Evolutionary conservation across 2,113 vertebrate genomes (phyloP), one percentile per base, ranked within the genome.

Genomic region (Gambusia holbrooki): DNA sequence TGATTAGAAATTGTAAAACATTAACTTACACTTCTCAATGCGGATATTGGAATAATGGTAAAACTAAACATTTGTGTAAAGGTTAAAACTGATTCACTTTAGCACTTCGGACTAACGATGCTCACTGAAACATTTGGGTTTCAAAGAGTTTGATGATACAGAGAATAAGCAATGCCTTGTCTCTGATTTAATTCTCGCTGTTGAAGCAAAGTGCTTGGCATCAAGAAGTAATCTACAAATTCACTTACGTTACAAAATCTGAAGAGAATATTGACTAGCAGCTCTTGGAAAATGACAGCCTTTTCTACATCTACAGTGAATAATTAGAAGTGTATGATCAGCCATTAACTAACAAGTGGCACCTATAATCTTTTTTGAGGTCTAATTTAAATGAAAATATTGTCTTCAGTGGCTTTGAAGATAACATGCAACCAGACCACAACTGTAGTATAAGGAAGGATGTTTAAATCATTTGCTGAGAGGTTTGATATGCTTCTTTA

Each of bases 71-170:
- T 35, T 35, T 35, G 33, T 35, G 28, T 63, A 68, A 71, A 84
- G 87, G 72, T 84, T 68, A 28, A 62, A 35, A 45, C 63, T 37
- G 74, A 69, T 74, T 84, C 71, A 74, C 61, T 84, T 48, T 63
- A 77, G 61, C 65, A 69, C 68, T 17, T 58, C 60, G 64, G 60
- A 66, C 77, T 71, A 63, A 76, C 79, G 73, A 71, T 54, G 76
- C 0, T 12, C 71, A 0, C 29, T 69, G 58, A 79, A 65, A 79
- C 71, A 70, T 54, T 48, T 69, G 32, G 27, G 42, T 73, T 76
- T 71, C 74, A 69, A 85, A 86, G 79, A 63, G 69, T 73, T 62
- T 60, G 75, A 66, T 19, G 71, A 74, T 76, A 62, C 17, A 13
- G 28, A 45, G 69, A 82, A 78, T 81, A 86, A 84, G 72, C 74